phyloP scores from a whole-genome alignment of 2,888 invertebrate genomes.

The Macrosoma leucophasiata region DNA sequence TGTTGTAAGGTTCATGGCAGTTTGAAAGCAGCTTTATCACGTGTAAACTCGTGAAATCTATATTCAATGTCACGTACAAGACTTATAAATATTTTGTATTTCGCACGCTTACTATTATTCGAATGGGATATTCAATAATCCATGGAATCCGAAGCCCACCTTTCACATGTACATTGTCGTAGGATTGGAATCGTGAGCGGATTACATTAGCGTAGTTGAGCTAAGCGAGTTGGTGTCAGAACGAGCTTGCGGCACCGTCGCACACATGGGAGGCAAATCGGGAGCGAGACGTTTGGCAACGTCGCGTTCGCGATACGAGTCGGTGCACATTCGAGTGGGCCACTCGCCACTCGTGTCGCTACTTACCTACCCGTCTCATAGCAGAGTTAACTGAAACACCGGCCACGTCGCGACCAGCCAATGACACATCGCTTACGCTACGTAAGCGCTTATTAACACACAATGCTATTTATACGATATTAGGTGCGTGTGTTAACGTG shows the following conservation, averaged over 20 bases:
- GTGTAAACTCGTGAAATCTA: too few relatives aligned
- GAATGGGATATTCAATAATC: too few relatives aligned
- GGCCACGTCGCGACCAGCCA: conserved; percentile 41
- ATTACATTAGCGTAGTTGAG: neutral
- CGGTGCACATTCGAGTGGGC: conserved; percentile 45
- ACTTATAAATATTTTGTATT: too few relatives aligned
- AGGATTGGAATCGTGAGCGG: conserved; percentile 2
- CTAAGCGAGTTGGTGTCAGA: conserved; percentile 25
- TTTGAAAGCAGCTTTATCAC: too few relatives aligned
- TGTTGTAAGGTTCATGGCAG: too few relatives aligned
- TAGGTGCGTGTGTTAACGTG: conserved; percentile 57
- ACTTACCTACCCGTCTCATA: conserved; percentile 48
- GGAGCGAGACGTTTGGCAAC: conserved; percentile 53
- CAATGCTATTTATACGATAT: conserved; percentile 65
- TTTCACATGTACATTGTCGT: conserved; percentile 1
- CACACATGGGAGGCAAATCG: conserved; percentile 38
- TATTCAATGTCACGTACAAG: too few relatives aligned
- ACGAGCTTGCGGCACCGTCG: conserved; percentile 11
- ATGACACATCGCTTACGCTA: conserved; percentile 63
- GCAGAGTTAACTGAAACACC: conserved; percentile 33
- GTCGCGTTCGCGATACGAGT: conserved; percentile 42
- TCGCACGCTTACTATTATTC: too few relatives aligned
- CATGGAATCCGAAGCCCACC: too few relatives aligned
- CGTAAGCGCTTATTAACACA: conserved; percentile 63
- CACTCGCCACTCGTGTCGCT: conserved; percentile 30